Evolutionary conservation across 2,797 vertebrate species (phyloP), one percentile per base, ranked within the genome.

Genomic region (Phalanger gymnotis): DNA sequence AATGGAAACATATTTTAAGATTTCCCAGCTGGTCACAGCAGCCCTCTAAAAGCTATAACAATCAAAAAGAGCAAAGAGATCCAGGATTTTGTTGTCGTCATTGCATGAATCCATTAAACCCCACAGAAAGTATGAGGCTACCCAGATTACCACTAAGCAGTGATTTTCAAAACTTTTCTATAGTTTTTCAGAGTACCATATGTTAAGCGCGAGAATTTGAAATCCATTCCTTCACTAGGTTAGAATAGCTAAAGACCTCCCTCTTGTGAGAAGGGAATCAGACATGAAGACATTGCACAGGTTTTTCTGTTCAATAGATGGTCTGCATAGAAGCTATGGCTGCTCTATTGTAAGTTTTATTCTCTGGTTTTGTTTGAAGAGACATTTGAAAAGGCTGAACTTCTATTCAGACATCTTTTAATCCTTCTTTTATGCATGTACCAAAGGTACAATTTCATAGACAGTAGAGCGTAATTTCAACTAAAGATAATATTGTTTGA

Each of bases 401-500:
- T 92, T 11, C 12, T 27, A 61, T 57, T 92, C 87, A 57, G 6
- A 91, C 31, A 89, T 47, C 56, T 5, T 93, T 19, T 92, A 22
- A 66, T 55, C 47, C 94, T 22, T 40, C 73, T 11, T 81, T 2
- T 53, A 90, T 81, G 55, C 91, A 94, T 94, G 96, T 95, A 93
- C 10, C 12, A 89, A 73, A 54, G 81, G 0, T 12, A 92, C 4
- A 66, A 2, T 91, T 34, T 95, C 92, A 91, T 93, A 87, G 22
- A 91, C 0, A 66, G 40, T 34, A 19, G 28, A 81, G 40, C 31
- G 4, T 51, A 93, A 91, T 95, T 94, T 94, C 56, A 53, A 3
- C 53, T 92, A 96, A 94, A 53, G 25, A 87, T 53, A 73, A 55
- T 90, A 57, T 94, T 87, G 61, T 90, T 94, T 52, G 53, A 92